A percentile compares a stretch with the other conserved stretches of the same genome.
phyloP scores from a whole-genome alignment of 2,113 vertebrate genomes.

The Salvelinus sp. region DNA sequence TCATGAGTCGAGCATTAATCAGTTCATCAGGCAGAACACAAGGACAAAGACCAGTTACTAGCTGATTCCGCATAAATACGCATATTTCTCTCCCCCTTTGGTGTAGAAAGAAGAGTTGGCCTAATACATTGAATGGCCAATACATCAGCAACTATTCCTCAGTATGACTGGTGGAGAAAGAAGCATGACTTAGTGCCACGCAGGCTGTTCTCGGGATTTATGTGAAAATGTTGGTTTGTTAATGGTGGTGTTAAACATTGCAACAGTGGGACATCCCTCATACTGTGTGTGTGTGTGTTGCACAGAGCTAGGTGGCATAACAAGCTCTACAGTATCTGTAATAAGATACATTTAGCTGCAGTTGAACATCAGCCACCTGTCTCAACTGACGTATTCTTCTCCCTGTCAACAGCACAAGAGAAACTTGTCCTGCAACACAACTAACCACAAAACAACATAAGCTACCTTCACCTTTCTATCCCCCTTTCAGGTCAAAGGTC shows the following conservation, averaged over 20 bases:
- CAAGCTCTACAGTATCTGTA: too few relatives aligned
- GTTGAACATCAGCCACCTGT: too few relatives aligned
- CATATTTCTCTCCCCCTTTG: slow-evolving; percentile 20
- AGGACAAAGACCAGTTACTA: slow-evolving; percentile 41
- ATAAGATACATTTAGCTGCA: too few relatives aligned
- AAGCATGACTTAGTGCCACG: slow-evolving; percentile 21
- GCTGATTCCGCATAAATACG: slow-evolving; percentile 44
- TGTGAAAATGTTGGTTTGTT: not conserved
- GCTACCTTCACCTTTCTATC: too few relatives aligned
- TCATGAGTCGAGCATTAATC: slow-evolving; percentile 45
- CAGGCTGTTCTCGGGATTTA: slow-evolving; percentile 6
- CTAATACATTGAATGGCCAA: slow-evolving; percentile 23
- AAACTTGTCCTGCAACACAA: too few relatives aligned
- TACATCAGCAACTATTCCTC: slow-evolving; percentile 30
- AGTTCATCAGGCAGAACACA: slow-evolving; percentile 55
- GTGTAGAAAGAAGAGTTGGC: slow-evolving; percentile 20
- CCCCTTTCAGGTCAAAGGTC: too few relatives aligned
- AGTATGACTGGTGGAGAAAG: slow-evolving; percentile 11
- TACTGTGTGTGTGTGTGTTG: slow-evolving; percentile 8
- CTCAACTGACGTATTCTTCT: too few relatives aligned
- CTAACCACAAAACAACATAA: too few relatives aligned
- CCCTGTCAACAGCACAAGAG: too few relatives aligned
- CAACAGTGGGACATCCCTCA: not conserved
- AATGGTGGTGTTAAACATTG: slow-evolving; percentile 8
- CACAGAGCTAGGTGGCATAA: too few relatives aligned